A percentile compares a stretch with the other conserved stretches of the same genome.
Conservation (phyloP, 2,113 vertebrate species). For the Donacobius atricapilla region DNA sequence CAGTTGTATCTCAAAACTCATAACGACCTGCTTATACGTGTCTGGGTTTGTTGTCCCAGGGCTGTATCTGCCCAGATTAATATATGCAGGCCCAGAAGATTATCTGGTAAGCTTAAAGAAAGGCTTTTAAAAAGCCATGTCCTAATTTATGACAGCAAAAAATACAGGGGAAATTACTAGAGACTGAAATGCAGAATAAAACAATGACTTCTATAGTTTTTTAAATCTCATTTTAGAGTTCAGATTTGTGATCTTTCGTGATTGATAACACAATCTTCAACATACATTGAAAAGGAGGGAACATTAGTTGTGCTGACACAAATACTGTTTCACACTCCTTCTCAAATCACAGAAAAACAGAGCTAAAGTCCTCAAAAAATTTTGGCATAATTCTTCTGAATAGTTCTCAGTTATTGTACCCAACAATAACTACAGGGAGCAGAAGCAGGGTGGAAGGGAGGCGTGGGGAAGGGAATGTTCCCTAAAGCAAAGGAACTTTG, state of each 20-base stretch:
- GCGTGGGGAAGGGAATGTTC: rapidly evolving
- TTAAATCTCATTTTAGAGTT: not conserved
- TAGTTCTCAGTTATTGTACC: not conserved
- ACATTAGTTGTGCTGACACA: not conserved
- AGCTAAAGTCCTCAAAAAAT: not conserved
- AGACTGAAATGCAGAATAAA: not conserved
- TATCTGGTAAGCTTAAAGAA: not conserved
- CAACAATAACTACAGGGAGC: not conserved
- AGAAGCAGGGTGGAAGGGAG: not conserved
- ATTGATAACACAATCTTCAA: not conserved
- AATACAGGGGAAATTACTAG: not conserved
- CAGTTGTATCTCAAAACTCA: not conserved
- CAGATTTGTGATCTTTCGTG: not conserved
- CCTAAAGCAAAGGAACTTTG: rapidly evolving
- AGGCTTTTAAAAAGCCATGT: not conserved
- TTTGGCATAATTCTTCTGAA: not conserved
- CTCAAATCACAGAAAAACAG: not conserved
- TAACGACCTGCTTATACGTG: not conserved
- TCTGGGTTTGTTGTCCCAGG: not conserved
- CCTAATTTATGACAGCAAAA: not conserved
- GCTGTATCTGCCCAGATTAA: not conserved
- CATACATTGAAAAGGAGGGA: not conserved
- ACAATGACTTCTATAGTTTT: not conserved
- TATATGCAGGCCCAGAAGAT: not conserved
- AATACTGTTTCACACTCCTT: not conserved